Conservation (phyloP, 2,113 vertebrate genomes). For the Sinocyclocheilus grahami region DNA sequence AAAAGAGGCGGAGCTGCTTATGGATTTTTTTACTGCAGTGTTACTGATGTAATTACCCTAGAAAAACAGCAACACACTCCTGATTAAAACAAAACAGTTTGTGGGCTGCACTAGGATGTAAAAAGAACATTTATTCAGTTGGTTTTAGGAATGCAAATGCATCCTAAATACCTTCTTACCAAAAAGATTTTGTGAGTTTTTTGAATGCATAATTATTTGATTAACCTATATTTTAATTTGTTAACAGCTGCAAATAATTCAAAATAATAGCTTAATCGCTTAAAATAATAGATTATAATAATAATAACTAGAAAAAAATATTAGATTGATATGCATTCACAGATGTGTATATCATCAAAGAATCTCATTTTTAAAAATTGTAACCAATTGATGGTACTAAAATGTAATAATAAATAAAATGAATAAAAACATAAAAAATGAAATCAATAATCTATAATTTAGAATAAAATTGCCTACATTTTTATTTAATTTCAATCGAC, state of each 20-base stretch:
- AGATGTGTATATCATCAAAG: too few relatives aligned
- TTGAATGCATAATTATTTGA: too few relatives aligned
- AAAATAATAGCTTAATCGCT: neutral
- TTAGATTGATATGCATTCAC: too few relatives aligned
- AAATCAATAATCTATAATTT: too few relatives aligned
- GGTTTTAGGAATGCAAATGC: neutral
- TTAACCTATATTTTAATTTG: neutral
- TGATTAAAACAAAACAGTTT: constrained; percentile 8
- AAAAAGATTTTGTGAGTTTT: too few relatives aligned
- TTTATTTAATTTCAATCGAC: neutral
- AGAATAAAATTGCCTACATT: neutral
- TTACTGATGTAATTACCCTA: constrained; percentile 6
- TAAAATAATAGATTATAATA: neutral
- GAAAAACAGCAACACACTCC: constrained; percentile 20
- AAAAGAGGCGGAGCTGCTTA: neutral
- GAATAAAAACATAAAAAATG: too few relatives aligned
- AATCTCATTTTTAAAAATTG: too few relatives aligned
- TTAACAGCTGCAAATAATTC: neutral
- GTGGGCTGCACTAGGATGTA: neutral
- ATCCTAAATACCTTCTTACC: neutral
- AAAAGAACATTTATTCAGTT: neutral
- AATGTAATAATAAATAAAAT: neutral
- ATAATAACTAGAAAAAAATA: neutral
- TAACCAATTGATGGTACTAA: too few relatives aligned
- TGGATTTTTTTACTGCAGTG: constrained; percentile 20